Evolutionary conservation across 2,113 vertebrate species (phyloP).

Genomic region (Datnioides undecimradiatus): DNA sequence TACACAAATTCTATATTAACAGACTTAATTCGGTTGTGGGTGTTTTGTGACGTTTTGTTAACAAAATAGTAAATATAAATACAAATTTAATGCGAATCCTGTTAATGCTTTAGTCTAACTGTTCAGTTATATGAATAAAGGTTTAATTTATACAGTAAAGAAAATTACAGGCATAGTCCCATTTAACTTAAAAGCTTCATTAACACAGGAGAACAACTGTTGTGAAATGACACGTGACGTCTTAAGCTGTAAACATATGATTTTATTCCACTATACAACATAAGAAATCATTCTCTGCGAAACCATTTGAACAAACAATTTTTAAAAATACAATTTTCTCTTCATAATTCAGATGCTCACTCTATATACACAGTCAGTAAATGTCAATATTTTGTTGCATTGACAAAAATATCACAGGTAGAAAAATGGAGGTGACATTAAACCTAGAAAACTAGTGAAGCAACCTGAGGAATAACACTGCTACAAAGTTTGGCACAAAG

Average conservation of each 20-base stretch:
- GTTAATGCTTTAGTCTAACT: too few species aligned
- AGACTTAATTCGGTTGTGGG: background rate
- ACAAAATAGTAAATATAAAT: too few species aligned
- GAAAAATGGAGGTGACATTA: slow-evolving; percentile 16
- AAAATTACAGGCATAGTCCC: background rate
- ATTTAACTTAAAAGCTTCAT: background rate
- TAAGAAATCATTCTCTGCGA: slow-evolving; percentile 54
- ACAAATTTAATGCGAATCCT: too few species aligned
- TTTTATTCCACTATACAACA: slow-evolving; percentile 66
- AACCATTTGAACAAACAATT: slow-evolving; percentile 38
- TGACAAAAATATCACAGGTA: slow-evolving; percentile 25
- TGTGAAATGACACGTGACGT: background rate
- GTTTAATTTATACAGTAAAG: background rate
- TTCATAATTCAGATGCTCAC: background rate
- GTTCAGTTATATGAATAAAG: background rate
- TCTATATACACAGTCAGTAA: slow-evolving; percentile 42
- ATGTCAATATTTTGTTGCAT: slow-evolving; percentile 8
- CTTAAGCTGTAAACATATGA: slow-evolving; percentile 25
- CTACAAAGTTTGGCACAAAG: slow-evolving; percentile 26
- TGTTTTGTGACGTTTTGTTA: background rate
- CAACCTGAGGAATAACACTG: background rate
- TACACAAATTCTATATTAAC: too few species aligned
- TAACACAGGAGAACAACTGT: background rate
- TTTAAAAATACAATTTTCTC: slow-evolving; percentile 70
- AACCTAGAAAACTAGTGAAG: slow-evolving; percentile 29